These are phyloP conservation scores for Parazoanthus atlanticus DNA, from an alignment of 92 coral and sea anemone genomes.

Conservation along the genomic window DNA sequence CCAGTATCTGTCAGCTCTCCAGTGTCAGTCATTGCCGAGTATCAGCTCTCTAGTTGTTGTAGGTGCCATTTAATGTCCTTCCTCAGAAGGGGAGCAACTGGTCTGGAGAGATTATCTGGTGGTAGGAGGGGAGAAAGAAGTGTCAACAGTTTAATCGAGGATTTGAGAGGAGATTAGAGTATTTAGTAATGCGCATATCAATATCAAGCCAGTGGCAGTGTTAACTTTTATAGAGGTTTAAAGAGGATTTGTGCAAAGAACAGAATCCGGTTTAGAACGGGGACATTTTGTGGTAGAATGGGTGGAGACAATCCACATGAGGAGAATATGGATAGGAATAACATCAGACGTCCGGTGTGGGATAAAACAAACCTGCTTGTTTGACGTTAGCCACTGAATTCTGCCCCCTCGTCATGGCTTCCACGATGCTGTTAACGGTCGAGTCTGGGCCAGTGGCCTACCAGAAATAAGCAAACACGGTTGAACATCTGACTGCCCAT, in stretches of 20 bases:
- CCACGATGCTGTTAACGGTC: conserved; percentile 92
- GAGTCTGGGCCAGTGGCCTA: conserved; percentile 93
- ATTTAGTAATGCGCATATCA: too few relatives aligned
- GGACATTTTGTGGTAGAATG: not conserved
- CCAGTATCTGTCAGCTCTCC: not conserved
- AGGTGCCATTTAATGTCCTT: conserved; percentile 83
- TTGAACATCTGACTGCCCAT: not conserved
- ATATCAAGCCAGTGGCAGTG: too few relatives aligned
- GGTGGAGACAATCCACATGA: not conserved
- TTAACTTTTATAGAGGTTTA: too few relatives aligned
- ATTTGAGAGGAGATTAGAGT: too few relatives aligned
- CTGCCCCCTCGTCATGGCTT: conserved; percentile 75
- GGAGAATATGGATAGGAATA: not conserved
- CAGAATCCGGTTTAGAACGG: too few relatives aligned
- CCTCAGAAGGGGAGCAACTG: conserved; percentile 67
- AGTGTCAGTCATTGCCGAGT: not conserved
- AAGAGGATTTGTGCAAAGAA: too few relatives aligned
- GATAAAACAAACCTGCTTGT: conserved; percentile 19
- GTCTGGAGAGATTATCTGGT: conserved; percentile 68
- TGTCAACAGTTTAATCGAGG: not conserved
- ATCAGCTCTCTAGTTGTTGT: conserved; percentile 74
- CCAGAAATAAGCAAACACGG: not conserved
- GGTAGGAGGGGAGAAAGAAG: not conserved
- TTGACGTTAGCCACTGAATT: not conserved
- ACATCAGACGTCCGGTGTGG: not conserved